Evolutionary conservation across 2,113 vertebrate species (phyloP).

Genomic region (Gasterosteus aculeatus): DNA sequence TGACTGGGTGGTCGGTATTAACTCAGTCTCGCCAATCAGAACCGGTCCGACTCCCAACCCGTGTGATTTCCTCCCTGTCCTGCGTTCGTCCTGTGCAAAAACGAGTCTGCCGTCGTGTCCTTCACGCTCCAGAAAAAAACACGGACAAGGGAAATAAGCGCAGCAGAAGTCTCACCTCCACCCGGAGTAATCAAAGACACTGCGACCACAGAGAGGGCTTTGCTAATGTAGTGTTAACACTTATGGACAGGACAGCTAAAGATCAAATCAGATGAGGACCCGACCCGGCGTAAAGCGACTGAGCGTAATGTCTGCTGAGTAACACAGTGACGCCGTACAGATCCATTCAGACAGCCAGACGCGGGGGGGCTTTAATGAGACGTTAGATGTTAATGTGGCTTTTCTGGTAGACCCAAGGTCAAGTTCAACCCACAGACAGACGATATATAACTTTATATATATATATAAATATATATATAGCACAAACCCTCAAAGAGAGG

Average conservation of each 20-base stretch:
- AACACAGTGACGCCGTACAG: slow-evolving; percentile 39
- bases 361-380: slow-evolving; percentile 62
- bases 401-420: slow-evolving; percentile 65
- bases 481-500: slow-evolving; percentile 77
- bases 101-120: slow-evolving; percentile 26
- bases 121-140: slow-evolving; percentile 51
- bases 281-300: slow-evolving; percentile 29
- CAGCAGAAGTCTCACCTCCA: slow-evolving; percentile 35
- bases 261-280: slow-evolving; percentile 46
- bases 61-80: slow-evolving; percentile 50
- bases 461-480: slow-evolving; percentile 62
- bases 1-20: slow-evolving; percentile 30
- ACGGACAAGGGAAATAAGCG: slow-evolving; percentile 19
- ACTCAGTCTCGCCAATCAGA: slow-evolving; percentile 57
- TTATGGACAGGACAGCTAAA: slow-evolving; percentile 52
- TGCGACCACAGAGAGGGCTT: slow-evolving; percentile 16
- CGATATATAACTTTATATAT: slow-evolving; percentile 46
- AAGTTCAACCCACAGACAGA: slow-evolving; percentile 61
- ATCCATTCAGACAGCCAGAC: slow-evolving; percentile 60
- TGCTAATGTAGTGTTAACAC: slow-evolving; percentile 42
- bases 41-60: slow-evolving; percentile 27
- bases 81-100: slow-evolving; percentile 48
- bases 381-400: slow-evolving; percentile 69
- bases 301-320: slow-evolving; percentile 45
- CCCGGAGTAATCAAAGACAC: slow-evolving; percentile 27